These are phyloP conservation scores for Halichoerus grypus DNA, from an alignment of 2,113 vertebrate species.

Conservation along the genomic window DNA sequence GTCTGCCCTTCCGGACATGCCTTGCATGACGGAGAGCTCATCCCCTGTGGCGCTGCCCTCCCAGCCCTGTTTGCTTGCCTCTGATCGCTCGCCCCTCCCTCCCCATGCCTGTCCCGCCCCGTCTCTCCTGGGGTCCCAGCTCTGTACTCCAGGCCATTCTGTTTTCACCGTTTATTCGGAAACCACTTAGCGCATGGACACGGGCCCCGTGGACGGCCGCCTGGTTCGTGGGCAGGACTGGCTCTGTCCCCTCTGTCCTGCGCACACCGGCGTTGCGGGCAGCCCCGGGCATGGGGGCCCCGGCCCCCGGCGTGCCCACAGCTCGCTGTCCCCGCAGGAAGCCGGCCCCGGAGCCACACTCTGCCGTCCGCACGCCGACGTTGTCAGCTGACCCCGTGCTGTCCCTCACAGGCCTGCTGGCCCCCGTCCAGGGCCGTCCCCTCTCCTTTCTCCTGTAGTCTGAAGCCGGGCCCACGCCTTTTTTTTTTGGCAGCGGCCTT, in stretches of 20 bases:
- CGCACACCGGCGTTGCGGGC: neutral
- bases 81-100: neutral
- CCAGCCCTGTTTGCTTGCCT: neutral
- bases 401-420: neutral
- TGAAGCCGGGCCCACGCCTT: accelerated
- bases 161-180: neutral
- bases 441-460: neutral
- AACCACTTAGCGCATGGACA: neutral
- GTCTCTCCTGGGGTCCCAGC: neutral
- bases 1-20: neutral
- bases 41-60: no score
- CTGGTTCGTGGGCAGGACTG: neutral
- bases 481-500: neutral
- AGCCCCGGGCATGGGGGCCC: neutral
- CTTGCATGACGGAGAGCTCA: neutral
- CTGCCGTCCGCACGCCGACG: neutral
- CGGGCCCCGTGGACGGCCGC: accelerated
- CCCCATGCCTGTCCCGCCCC: no score
- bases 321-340: neutral
- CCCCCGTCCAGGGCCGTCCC: neutral
- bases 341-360: accelerated
- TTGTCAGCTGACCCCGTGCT: neutral
- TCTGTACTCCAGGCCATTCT: neutral
- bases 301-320: neutral
- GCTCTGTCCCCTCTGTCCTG: neutral